Percentiles rank a stretch among this genome's conserved stretches.
phyloP scores from a whole-genome alignment of 2,113 vertebrate species.

The Alces alces region DNA sequence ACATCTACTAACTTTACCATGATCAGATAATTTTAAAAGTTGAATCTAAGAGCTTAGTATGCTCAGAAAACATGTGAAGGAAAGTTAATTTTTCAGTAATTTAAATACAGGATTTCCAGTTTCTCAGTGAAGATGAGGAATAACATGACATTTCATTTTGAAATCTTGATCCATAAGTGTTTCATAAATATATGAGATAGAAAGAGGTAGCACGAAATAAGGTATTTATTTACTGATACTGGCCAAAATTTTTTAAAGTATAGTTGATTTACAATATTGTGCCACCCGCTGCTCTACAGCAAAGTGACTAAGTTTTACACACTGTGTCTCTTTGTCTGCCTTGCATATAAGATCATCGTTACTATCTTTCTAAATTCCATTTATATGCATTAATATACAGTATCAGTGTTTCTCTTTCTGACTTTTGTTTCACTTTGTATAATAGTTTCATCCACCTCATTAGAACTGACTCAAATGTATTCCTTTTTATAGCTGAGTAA shows the following conservation, averaged over 20 bases:
- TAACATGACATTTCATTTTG: neutral
- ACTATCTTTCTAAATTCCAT: too few relatives aligned
- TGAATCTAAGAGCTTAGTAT: neutral
- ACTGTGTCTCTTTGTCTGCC: too few relatives aligned
- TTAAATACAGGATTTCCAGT: neutral
- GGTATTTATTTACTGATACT: neutral
- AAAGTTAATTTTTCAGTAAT: neutral
- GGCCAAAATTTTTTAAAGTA: neutral
- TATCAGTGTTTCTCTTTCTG: too few relatives aligned
- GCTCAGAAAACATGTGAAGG: neutral
- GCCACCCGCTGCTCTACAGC: neutral
- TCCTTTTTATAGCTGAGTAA: neutral
- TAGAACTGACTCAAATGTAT: neutral
- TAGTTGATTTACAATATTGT: neutral
- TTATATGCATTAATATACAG: too few relatives aligned
- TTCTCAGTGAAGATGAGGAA: neutral
- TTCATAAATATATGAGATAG: neutral
- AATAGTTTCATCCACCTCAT: neutral
- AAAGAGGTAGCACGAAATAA: neutral
- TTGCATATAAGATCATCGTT: too few relatives aligned
- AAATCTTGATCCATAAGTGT: neutral
- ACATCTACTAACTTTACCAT: neutral
- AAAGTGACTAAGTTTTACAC: neutral
- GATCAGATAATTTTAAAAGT: neutral
- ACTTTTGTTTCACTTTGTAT: too few relatives aligned